These are phyloP conservation scores for Malthinus seriepunctatus DNA, from an alignment of 2,888 invertebrate genomes.

Conservation along the genomic window DNA sequence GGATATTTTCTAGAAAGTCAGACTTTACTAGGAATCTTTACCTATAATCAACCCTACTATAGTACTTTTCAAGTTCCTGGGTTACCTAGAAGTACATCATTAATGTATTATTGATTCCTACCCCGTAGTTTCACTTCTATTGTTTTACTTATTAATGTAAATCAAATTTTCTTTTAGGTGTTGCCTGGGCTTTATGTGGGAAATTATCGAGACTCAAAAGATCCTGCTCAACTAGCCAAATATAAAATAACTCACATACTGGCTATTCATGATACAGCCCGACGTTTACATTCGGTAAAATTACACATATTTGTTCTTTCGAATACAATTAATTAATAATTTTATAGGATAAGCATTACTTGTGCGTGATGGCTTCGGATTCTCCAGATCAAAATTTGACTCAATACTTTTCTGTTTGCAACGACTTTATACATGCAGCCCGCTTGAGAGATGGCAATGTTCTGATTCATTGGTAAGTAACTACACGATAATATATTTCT, in stretches of 20 bases:
- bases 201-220: conserved; percentile 94
- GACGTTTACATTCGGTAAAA: conserved; percentile 81
- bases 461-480: conserved; percentile 87
- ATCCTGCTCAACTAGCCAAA: conserved; percentile 83
- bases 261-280: conserved; percentile 93
- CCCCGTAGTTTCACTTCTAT: too few species aligned
- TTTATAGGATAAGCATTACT: conserved; percentile 90
- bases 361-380: conserved; percentile 95
- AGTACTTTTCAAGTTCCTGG: too few species aligned
- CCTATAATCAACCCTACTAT: too few species aligned
- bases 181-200: conserved; percentile 94
- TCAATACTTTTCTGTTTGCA: conserved; percentile 91
- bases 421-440: conserved; percentile 95
- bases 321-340: conserved; percentile 26
- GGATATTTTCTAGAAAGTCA: too few species aligned
- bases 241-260: conserved; percentile 94
- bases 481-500: too few species aligned
- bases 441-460: conserved; percentile 87
- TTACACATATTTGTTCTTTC: background rate
- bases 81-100: too few species aligned
- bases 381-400: conserved; percentile 91
- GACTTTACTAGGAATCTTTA: too few species aligned
- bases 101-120: too few species aligned
- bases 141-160: too few species aligned
- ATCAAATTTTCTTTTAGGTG: conserved; percentile 63